Base-by-base conservation (phyloP, 2,797 vertebrate species). In the Myotis findleyi region DNA sequence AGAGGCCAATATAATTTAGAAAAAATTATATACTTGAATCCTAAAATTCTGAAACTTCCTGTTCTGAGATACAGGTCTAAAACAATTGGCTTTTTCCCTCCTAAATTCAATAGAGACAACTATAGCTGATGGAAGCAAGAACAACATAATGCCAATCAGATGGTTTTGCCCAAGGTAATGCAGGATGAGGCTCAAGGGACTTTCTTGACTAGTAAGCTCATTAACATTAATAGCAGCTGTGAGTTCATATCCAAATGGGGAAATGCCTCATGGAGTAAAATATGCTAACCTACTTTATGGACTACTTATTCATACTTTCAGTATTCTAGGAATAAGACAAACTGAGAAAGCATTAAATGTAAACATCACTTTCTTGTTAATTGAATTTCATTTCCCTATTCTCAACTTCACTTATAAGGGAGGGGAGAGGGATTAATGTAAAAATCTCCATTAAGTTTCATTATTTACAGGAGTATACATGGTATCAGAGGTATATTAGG, bases 181-280 rank as follows among this genome's bases (percentile, higher is more conserved):
- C 93, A 62, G 62, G 21, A 89, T 69, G 62, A 89, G 55, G 59
- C 81, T 84, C 82, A 84, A 87, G 93, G 71, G 62, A 83, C 87
- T 57, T 85, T 88, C 81, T 55, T 92, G 53, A 92, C 33, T 81
- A 44, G 87, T 79, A 66, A 85, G 73, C 41, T 94, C 86, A 87
- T 95, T 95, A 88, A 41, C 82, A 93, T 88, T 95, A 93, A 96
- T 36, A 92, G 90, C 66, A 86, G 73, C 92, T 95, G 55, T 36
- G 71, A 86, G 64, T 72, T 86, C 62, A 79, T 49, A 93, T 41
- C 66, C 64, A 93, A 94, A 89, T 25, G 0, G 7, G n/a, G 51
- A 94, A 86, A 13, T 25, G 66, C 53, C 80, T 85, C 80, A 12
- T 12, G 13, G 76, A 91, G 71, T 59, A 87, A 80, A 95, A 92